A percentile compares a stretch with the other conserved stretches of the same genome.
Evolutionary conservation across 2,888 invertebrate species (phyloP).

Genomic region (Stenichneumon culpator): DNA sequence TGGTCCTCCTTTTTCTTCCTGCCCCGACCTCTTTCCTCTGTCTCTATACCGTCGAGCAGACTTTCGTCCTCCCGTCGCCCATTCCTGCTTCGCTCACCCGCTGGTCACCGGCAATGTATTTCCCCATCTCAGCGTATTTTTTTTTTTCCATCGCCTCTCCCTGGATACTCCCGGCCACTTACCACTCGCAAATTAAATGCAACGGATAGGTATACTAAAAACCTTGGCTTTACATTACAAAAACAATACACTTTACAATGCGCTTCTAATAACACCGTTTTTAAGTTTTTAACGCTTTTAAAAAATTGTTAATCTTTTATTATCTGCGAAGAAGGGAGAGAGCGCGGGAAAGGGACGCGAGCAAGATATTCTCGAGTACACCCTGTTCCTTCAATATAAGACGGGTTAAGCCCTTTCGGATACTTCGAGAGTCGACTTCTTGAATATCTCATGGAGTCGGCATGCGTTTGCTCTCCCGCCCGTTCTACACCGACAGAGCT

Average conservation of each 20-base stretch:
- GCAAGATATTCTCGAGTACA: slow-evolving; percentile 15
- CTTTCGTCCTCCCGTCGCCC: slow-evolving; percentile 57
- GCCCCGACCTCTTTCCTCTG: slow-evolving; percentile 51
- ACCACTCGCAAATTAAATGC: slow-evolving; percentile 28
- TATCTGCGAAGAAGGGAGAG: neutral
- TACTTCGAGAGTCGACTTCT: slow-evolving; percentile 28
- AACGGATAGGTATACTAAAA: neutral
- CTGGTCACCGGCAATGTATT: slow-evolving; percentile 39
- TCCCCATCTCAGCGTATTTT: slow-evolving; percentile 34
- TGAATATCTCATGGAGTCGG: slow-evolving; percentile 62
- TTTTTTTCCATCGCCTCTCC: slow-evolving; percentile 19
- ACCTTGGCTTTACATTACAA: slow-evolving; percentile 1
- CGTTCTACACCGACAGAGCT: slow-evolving; percentile 10
- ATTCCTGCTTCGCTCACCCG: slow-evolving; percentile 19
- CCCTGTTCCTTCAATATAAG: slow-evolving; percentile 16
- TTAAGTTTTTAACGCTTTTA: neutral
- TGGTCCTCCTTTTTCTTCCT: slow-evolving; percentile 33
- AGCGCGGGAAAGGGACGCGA: neutral
- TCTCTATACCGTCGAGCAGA: slow-evolving; percentile 61
- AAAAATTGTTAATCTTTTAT: neutral
- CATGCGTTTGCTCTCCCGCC: slow-evolving; percentile 7
- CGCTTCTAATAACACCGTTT: neutral
- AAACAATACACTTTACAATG: slow-evolving; percentile 11
- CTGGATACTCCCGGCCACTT: slow-evolving; percentile 15
- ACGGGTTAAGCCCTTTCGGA: slow-evolving; percentile 28